Conservation (phyloP, 2,888 invertebrate genomes). For the Agrotis puta region DNA sequence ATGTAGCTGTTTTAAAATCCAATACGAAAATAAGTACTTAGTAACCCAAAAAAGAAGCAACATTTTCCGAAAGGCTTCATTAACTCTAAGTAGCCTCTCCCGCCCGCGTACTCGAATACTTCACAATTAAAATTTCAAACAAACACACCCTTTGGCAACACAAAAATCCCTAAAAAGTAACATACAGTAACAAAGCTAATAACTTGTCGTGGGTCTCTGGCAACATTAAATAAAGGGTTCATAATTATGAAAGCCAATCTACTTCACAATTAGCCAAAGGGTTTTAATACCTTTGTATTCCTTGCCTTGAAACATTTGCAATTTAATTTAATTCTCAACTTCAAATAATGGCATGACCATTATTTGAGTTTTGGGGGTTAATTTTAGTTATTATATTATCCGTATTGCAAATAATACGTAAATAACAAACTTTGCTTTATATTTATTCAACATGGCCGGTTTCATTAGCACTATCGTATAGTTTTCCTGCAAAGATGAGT, state of each 20-base stretch:
- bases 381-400: conserved; percentile 65
- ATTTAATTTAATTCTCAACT: conserved; percentile 66
- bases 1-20: background rate
- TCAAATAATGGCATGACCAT: conserved; percentile 45
- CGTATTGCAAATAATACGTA: conserved; percentile 49
- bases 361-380: conserved; percentile 59
- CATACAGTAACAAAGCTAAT: conserved; percentile 55
- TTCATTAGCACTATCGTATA: conserved; percentile 42
- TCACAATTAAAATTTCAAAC: conserved; percentile 52
- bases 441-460: conserved; percentile 46
- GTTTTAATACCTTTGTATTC: conserved; percentile 66
- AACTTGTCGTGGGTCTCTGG: conserved; percentile 48
- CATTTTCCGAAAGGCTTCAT: conserved; percentile 18
- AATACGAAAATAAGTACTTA: background rate
- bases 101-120: conserved; percentile 27
- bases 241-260: conserved; percentile 74
- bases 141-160: conserved; percentile 43
- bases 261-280: conserved; percentile 68
- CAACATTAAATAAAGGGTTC: conserved; percentile 67
- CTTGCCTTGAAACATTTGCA: conserved; percentile 65
- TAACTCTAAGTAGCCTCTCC: conserved; percentile 14
- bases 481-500: conserved; percentile 37
- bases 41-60: conserved; percentile 7
- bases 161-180: conserved; percentile 56
- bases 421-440: conserved; percentile 53